A percentile compares a stretch with the other conserved stretches of the same genome.
Evolutionary conservation across 2,113 vertebrate genomes (phyloP).

Genomic region (Typhlomys cinereus): DNA sequence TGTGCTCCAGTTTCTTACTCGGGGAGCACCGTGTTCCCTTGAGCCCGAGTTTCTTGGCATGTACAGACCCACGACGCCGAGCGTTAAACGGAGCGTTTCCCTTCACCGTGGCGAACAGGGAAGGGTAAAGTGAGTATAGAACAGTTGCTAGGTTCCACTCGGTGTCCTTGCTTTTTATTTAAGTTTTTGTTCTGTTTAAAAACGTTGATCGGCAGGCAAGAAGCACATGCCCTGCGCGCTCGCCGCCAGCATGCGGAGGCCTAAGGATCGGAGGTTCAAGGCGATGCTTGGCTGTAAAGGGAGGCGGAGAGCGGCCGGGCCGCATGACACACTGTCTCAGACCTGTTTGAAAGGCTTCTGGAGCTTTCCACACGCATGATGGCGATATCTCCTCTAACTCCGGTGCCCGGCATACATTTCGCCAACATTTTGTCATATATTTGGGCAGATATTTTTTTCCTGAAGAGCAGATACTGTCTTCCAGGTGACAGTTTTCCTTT

Average conservation of each 20-base stretch:
- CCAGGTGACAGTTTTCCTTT: constrained; percentile 57
- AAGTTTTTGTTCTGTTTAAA: constrained; percentile 23
- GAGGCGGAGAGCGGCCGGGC: not conserved
- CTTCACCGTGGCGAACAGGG: not conserved
- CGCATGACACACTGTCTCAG: not conserved
- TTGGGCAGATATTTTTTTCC: constrained; percentile 19
- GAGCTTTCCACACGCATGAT: too few species aligned
- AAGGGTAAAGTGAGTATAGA: not conserved
- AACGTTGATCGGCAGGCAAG: not conserved
- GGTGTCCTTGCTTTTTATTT: constrained; percentile 53
- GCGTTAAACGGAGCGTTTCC: not conserved
- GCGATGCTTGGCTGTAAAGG: not conserved
- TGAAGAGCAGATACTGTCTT: not conserved
- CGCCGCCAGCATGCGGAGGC: not conserved
- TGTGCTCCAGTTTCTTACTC: constrained; percentile 20
- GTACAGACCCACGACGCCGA: not conserved
- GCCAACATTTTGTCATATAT: constrained; percentile 19
- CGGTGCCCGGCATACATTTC: not conserved
- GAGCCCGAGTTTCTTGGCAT: not conserved
- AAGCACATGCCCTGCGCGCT: too few species aligned
- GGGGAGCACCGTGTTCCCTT: not conserved
- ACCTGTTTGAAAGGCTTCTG: too few species aligned
- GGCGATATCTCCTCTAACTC: not conserved
- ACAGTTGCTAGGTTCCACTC: not conserved
- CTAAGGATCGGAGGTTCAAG: not conserved